phyloP scores from a whole-genome alignment of 1,140 invertebrate genomes.

The Nephotettix cincticeps region DNA sequence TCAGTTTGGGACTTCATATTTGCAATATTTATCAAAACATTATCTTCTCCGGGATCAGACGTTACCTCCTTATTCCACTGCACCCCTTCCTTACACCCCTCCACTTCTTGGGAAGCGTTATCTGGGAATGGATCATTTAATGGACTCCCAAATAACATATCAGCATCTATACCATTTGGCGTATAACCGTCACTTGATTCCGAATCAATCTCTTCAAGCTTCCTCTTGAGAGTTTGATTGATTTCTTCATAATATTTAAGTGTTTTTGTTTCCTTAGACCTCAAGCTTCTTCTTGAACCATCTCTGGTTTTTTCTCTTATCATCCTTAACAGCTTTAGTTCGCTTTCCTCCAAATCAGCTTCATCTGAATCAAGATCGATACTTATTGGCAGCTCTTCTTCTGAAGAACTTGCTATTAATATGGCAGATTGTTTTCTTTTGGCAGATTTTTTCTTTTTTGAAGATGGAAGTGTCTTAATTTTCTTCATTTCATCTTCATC shows the following conservation, averaged over 20 bases:
- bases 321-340: background rate
- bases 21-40: too few species aligned
- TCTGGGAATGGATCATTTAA: too few species aligned
- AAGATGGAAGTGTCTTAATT: background rate
- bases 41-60: too few species aligned
- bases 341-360: background rate
- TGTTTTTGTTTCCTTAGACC: background rate
- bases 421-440: background rate
- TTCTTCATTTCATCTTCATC: background rate
- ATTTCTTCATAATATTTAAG: constrained; percentile 10
- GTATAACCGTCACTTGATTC: background rate
- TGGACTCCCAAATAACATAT: background rate
- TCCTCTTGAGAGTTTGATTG: background rate
- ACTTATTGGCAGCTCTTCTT: background rate
- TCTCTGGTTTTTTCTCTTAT: background rate
- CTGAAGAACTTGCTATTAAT: background rate
- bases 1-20: too few species aligned
- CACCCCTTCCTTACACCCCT: background rate
- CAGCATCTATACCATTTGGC: background rate
- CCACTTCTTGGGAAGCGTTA: too few species aligned
- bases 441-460: background rate
- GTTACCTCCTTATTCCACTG: background rate
- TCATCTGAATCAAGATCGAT: background rate
- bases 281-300: background rate
- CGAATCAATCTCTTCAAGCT: background rate